A percentile compares a stretch with the other conserved stretches of the same genome.
These are phyloP conservation scores for Syrphus vitripennis DNA, from an alignment of 2,888 invertebrate genomes.

Conservation along the genomic window DNA sequence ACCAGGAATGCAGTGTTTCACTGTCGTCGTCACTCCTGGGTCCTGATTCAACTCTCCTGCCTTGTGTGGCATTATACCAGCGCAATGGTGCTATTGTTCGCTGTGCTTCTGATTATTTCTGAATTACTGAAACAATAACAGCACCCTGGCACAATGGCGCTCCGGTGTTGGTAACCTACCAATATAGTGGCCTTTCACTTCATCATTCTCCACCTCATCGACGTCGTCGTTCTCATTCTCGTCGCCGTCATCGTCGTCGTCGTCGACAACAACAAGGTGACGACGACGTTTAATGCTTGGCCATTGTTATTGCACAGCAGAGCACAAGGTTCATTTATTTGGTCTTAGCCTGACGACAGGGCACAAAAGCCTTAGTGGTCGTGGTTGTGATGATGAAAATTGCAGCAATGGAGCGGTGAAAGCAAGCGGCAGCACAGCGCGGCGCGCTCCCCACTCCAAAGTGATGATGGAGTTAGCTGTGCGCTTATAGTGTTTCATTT, in stretches of 20 bases:
- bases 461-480: conserved; percentile 39
- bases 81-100: conserved; percentile 47
- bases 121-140: conserved; percentile 71
- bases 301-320: conserved; percentile 59
- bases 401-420: not conserved
- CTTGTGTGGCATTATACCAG: not conserved
- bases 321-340: conserved; percentile 47
- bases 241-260: conserved; percentile 35
- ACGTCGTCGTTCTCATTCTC: not conserved
- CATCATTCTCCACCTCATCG: conserved; percentile 68
- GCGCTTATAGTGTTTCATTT: conserved; percentile 63
- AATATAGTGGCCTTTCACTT: conserved; percentile 60
- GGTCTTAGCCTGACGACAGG: conserved; percentile 35
- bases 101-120: conserved; percentile 68
- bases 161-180: conserved; percentile 18
- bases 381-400: not conserved
- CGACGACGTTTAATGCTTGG: conserved; percentile 67
- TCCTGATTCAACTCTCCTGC: conserved; percentile 20
- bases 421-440: not conserved
- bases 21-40: conserved; percentile 4
- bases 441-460: conserved; percentile 7
- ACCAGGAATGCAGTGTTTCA: conserved; percentile 39
- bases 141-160: conserved; percentile 58
- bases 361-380: not conserved
- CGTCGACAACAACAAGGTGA: conserved; percentile 67